A percentile compares a stretch with the other conserved stretches of the same genome.
phyloP scores from a whole-genome alignment of 2,888 invertebrate species.

The Hypolimnas misippus region DNA sequence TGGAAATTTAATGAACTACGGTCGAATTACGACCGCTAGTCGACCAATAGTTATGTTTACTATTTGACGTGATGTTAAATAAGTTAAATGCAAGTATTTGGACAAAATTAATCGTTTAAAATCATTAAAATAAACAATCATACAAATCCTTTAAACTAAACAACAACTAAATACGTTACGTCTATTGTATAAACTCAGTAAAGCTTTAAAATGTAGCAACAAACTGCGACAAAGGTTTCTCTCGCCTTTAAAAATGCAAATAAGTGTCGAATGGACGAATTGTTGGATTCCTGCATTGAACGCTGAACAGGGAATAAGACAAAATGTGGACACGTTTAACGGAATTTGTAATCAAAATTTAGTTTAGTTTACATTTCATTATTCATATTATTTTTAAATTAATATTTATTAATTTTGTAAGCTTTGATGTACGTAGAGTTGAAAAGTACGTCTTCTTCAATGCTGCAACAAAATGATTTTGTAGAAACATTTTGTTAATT shows the following conservation, averaged over 20 bases:
- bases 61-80: no score
- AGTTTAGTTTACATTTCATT: background rate
- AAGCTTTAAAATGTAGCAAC: constrained; percentile 19
- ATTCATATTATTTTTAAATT: background rate
- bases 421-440: no score
- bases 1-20: no score
- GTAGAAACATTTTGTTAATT: no score
- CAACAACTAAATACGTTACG: background rate
- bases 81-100: no score
- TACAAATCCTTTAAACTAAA: background rate
- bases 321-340: constrained; percentile 1
- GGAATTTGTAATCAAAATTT: background rate
- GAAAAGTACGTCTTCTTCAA: no score
- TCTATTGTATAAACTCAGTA: background rate
- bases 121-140: no score
- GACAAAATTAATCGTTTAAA: no score
- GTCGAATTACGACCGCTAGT: no score
- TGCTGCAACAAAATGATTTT: no score
- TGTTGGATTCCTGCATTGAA: constrained; percentile 17
- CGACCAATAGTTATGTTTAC: no score
- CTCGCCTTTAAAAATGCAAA: constrained; percentile 26
- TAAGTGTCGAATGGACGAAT: constrained; percentile 20
- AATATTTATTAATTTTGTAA: no score
- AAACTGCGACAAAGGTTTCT: constrained; percentile 21
- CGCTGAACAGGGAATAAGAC: constrained; percentile 13